These are phyloP conservation scores for Gadus macrocephalus DNA, from an alignment of 2,113 vertebrate species.

Conservation along the genomic window DNA sequence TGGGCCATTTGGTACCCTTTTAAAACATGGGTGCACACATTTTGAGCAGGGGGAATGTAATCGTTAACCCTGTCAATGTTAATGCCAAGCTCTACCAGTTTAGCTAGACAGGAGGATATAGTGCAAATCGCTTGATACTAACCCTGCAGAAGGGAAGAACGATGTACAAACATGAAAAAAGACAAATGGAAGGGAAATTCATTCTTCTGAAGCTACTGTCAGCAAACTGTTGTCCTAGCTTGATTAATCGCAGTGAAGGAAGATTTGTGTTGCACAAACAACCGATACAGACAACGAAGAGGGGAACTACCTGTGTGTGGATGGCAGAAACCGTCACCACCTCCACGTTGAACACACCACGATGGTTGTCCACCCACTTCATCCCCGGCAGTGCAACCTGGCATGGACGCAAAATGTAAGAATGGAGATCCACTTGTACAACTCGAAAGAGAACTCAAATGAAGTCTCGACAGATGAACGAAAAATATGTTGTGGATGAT, in stretches of 20 bases:
- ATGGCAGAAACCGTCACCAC: constrained; percentile 88
- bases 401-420: constrained; percentile 6
- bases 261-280: neutral
- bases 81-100: too few species aligned
- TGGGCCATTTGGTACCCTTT: too few species aligned
- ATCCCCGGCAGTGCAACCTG: constrained; percentile 97
- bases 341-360: constrained; percentile 97
- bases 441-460: neutral
- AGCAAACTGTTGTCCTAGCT: neutral
- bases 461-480: too few species aligned
- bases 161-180: neutral
- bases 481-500: too few species aligned
- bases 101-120: too few species aligned
- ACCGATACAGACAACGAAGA: neutral
- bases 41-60: too few species aligned
- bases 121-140: neutral
- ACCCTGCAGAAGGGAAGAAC: neutral
- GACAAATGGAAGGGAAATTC: neutral
- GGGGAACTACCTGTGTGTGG: constrained; percentile 85
- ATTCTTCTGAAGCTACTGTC: neutral
- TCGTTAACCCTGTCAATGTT: too few species aligned
- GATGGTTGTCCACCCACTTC: constrained; percentile 99
- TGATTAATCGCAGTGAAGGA: neutral
- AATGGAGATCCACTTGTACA: neutral
- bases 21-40: too few species aligned